Evolutionary conservation across 2,113 vertebrate species (phyloP).

Genomic region (Calidris pugnax): DNA sequence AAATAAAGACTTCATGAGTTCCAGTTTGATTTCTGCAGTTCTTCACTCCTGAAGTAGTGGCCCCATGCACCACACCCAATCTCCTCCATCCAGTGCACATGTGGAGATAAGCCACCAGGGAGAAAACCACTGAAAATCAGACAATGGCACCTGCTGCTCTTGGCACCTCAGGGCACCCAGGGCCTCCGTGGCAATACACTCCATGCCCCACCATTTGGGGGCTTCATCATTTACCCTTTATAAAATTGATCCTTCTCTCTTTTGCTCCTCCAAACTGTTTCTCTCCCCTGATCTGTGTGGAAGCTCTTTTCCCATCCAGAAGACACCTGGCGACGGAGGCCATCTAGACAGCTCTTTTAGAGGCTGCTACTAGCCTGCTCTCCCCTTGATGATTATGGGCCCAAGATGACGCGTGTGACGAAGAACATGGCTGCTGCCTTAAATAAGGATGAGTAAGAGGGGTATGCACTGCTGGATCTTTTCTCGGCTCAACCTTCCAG

Average conservation of each 20-base stretch:
- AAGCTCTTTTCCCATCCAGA: not conserved
- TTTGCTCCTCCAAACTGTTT: not conserved
- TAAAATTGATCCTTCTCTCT: not conserved
- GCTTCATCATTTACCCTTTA: not conserved
- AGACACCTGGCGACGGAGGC: not conserved
- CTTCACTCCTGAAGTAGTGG: not conserved
- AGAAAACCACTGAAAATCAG: not conserved
- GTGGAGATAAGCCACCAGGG: not conserved
- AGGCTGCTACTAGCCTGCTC: not conserved
- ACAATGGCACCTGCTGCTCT: not conserved
- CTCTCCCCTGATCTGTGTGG: not conserved
- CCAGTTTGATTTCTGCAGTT: not conserved
- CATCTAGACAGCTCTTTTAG: not conserved
- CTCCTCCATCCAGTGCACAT: not conserved
- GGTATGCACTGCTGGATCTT: rapidly evolving
- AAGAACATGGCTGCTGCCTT: not conserved
- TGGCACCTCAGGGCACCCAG: not conserved
- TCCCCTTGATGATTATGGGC: rapidly evolving
- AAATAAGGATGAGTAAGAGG: not conserved
- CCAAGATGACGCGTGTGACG: rapidly evolving
- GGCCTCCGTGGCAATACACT: not conserved
- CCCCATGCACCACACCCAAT: not conserved
- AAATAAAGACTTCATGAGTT: not conserved
- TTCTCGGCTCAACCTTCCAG: not conserved
- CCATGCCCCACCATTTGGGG: not conserved